Evolutionary conservation across 1,140 invertebrate genomes (phyloP), one percentile per base, ranked within the genome.

Genomic region (Spodoptera litura): DNA sequence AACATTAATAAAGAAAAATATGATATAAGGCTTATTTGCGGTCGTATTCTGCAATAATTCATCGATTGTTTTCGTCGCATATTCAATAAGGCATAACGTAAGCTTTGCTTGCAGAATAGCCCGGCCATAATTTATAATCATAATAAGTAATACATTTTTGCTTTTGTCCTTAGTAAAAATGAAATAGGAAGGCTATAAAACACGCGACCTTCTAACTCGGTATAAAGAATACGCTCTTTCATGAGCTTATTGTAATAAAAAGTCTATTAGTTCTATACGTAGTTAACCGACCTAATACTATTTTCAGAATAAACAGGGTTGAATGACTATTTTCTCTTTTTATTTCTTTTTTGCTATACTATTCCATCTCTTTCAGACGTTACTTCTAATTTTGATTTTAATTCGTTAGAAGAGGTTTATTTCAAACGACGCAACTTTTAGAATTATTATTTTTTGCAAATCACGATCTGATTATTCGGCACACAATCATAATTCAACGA

Each of bases 41-140:
- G 81, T 82, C 78, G 78, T 56, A 68, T 70, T 76, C 75, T 51
- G 58, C 81, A 64, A 89, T 91, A 90, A 88, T 68, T 92, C 86
- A 91, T 78, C 27, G 82, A 59, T 82, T 92, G 91, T 92, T 92
- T 91, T 88, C 83, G 78, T 84, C 86, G 88, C 86, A 89, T 91
- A 89, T 56, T 81, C 83, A 90, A 92, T 88, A 90, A 90, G 86
- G 84, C 88, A 86, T 84, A 88, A 85, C 87, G 87, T 86, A 85
- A 82, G 87, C 88, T 86, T 86, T 83, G 84, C 86, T 86, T 73
- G 89, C 85, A 80, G 80, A 86, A 81, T 83, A 51, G 51, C 49
- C 49, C 49, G 15, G 20, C 31, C 49, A 62, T 75, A 75, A 64
- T 75, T 75, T 75, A 62, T 62, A 75, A 75, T 64, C 49, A 61